Percentiles rank a stretch among this genome's conserved stretches.
These are phyloP conservation scores for Metopolophium dirhodum DNA, from an alignment of 1,140 invertebrate species.

Conservation along the genomic window DNA sequence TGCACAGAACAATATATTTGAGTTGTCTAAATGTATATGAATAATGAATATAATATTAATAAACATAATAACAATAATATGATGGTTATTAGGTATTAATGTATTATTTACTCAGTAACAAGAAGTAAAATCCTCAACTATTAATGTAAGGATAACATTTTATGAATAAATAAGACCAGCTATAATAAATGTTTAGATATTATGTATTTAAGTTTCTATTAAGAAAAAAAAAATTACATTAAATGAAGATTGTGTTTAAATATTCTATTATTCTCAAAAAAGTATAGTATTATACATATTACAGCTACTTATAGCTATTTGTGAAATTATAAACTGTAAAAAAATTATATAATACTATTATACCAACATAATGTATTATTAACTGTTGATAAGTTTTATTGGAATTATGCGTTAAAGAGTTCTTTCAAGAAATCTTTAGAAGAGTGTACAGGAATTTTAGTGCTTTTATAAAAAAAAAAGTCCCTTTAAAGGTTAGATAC, in stretches of 20 bases:
- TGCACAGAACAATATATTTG: too few relatives aligned
- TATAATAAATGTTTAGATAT: neutral
- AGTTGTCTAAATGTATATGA: too few relatives aligned
- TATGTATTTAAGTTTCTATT: neutral
- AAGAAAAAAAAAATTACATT: neutral
- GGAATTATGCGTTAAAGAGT: neutral
- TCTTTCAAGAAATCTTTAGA: neutral
- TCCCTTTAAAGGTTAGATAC: neutral
- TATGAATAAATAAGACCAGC: neutral
- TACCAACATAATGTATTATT: neutral
- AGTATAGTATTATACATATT: neutral
- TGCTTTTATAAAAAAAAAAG: neutral
- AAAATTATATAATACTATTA: neutral
- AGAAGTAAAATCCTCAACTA: too few relatives aligned
- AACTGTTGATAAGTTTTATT: neutral
- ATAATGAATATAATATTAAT: too few relatives aligned
- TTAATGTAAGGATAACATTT: neutral
- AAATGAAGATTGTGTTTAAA: neutral
- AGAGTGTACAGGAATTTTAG: neutral
- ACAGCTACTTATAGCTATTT: too few relatives aligned
- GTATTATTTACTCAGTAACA: too few relatives aligned
- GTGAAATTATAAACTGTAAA: neutral
- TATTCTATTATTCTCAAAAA: neutral
- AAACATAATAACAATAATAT: too few relatives aligned
- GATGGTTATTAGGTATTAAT: too few relatives aligned